A percentile compares a stretch with the other conserved stretches of the same genome.
These are phyloP conservation scores for Erebia ligea DNA, from an alignment of 2,888 invertebrate species.

Conservation along the genomic window DNA sequence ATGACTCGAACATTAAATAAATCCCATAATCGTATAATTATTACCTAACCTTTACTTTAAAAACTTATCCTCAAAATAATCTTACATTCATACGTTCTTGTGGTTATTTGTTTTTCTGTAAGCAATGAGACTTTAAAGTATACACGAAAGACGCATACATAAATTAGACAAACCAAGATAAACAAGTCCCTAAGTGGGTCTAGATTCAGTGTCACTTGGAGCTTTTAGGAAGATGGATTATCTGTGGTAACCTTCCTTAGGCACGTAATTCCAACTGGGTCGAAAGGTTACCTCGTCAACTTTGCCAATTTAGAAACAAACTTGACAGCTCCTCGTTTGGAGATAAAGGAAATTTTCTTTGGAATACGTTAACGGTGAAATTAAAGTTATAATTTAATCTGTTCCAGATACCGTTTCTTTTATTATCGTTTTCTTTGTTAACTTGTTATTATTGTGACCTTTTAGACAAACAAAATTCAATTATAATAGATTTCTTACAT, in stretches of 20 bases:
- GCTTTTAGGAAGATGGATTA: slow-evolving; percentile 25
- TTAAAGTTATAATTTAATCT: neutral
- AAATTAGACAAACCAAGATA: neutral
- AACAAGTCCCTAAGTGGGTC: slow-evolving; percentile 20
- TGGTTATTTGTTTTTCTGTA: neutral
- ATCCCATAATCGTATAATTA: no score
- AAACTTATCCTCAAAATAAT: no score
- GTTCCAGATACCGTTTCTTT: neutral
- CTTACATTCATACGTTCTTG: no score
- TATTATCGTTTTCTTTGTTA: neutral
- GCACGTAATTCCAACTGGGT: slow-evolving; percentile 22
- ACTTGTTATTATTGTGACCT: neutral
- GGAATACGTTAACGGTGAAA: neutral
- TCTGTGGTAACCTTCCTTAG: slow-evolving; percentile 27
- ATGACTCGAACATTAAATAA: no score
- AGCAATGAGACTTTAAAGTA: neutral
- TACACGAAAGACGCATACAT: neutral
- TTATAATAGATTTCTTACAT: no score
- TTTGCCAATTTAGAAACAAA: slow-evolving; percentile 22
- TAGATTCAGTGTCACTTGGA: slow-evolving; percentile 22
- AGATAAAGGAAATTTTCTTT: slow-evolving; percentile 10
- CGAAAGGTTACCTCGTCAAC: slow-evolving; percentile 27
- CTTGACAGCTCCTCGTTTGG: slow-evolving; percentile 9
- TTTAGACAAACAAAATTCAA: no score
- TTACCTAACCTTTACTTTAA: no score